Evolutionary conservation across 2,888 invertebrate species (phyloP).

Genomic region (Mantis religiosa): DNA sequence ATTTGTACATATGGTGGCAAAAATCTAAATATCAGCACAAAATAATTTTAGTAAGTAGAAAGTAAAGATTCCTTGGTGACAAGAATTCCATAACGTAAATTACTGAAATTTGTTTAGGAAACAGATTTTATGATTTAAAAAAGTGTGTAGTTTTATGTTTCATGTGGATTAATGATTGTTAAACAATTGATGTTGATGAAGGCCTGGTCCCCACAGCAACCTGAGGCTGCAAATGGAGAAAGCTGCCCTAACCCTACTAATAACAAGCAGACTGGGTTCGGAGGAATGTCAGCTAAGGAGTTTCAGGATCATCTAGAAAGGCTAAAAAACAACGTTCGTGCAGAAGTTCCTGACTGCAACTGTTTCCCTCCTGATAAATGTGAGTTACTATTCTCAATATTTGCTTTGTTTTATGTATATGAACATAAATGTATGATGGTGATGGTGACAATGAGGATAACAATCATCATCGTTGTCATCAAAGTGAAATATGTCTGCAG

Average conservation of each 20-base stretch:
- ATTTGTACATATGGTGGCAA: no score
- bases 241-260: conserved; percentile 43
- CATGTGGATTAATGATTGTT: not conserved
- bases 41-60: no score
- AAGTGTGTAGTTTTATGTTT: not conserved
- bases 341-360: conserved; percentile 85
- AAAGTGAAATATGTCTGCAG: no score
- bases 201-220: conserved; percentile 44
- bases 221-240: conserved; percentile 45
- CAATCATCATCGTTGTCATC: no score
- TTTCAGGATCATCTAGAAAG: conserved; percentile 58
- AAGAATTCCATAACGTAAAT: not conserved
- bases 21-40: no score
- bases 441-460: no score
- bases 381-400: conserved; percentile 39
- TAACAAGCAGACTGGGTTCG: conserved; percentile 35
- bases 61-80: no score
- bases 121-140: not conserved
- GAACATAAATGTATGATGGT: no score
- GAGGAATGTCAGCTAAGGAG: conserved; percentile 45
- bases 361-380: conserved; percentile 81
- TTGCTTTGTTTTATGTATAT: no score
- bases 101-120: not conserved
- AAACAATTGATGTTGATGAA: not conserved
- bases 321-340: conserved; percentile 63